Conservation (phyloP, 2,888 invertebrate genomes). For the Melipona beecheii region DNA sequence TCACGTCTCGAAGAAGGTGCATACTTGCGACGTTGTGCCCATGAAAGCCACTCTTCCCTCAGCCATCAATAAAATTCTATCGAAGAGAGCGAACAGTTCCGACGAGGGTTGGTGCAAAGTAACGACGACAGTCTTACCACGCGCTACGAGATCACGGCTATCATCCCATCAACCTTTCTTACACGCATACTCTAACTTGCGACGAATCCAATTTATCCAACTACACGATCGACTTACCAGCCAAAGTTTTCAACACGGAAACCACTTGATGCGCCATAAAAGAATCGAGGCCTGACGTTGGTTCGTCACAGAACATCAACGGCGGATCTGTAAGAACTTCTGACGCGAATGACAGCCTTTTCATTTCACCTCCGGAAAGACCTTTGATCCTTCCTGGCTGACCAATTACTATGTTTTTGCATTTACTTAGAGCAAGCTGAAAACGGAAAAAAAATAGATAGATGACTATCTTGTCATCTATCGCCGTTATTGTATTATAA, state of each 20-base stretch:
- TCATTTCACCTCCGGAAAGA: constrained; percentile 98
- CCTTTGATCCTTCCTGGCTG: constrained; percentile 94
- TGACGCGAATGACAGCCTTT: constrained; percentile 97
- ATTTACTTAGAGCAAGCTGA: constrained; percentile 93
- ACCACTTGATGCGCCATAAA: constrained; percentile 97
- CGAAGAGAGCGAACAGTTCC: constrained; percentile 95
- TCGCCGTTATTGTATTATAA: too few species aligned
- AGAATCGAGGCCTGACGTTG: constrained; percentile 97
- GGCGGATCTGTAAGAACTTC: constrained; percentile 98
- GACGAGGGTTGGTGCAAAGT: constrained; percentile 98
- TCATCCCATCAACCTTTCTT: background rate
- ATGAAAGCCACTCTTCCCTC: constrained; percentile 96
- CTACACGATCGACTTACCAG: constrained; percentile 81
- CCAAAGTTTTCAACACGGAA: constrained; percentile 88
- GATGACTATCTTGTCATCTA: too few species aligned
- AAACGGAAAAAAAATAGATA: background rate
- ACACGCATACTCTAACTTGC: background rate
- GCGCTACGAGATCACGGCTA: constrained; percentile 35
- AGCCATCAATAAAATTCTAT: constrained; percentile 94
- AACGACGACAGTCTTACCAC: constrained; percentile 94
- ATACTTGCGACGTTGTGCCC: constrained; percentile 92
- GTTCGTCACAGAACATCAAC: constrained; percentile 98
- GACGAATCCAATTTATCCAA: background rate
- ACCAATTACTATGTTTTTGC: constrained; percentile 96
- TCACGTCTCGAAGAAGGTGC: constrained; percentile 92